Evolutionary conservation across 2,113 vertebrate species (phyloP), one percentile per base, ranked within the genome.

Genomic region (Phrynosoma blainvillii): DNA sequence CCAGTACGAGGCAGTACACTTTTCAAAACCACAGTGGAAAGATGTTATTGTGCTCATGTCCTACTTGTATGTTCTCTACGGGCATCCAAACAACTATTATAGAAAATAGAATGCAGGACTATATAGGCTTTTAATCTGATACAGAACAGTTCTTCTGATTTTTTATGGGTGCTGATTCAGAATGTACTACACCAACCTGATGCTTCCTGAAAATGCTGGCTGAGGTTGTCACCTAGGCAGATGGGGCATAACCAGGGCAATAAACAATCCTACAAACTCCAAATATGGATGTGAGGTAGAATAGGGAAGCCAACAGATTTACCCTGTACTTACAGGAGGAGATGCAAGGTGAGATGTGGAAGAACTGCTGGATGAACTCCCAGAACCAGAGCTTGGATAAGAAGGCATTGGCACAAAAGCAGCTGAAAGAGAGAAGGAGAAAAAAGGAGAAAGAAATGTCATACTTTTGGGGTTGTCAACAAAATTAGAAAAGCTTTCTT

Each of bases 261-360:
- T 30, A 56, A 66, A 30, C 9, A 27, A 79, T 3, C 78, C 21
- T 36, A 54, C 27, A 21, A 32, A 27, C 13, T 1, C 59, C 62
- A 27, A 32, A 4, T 2, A 14, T 62, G 3, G 52, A 1, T 32
- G 21, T 78, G 21, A 32, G 80, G 21, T 10, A 73, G 30, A 7
- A 25, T 56, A 32, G 8, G 20, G 20, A 23, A 10, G 16, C 32
- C 30, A 32, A 71, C 14, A 52, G 1, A 54, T 86, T 6, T 23
- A 11, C 47, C 62, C 2, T 42, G 82, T 89, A 97, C 98, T 94
- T 95, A 99, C 99, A 20, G 97, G 98, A 56, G 98, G 97, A 20
- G 98, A 99, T 70, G 98, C 98, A 91, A 97, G 95, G 88, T 98
- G 98, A n/a, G 98, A 99, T 12, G 98, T 97, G 74, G 98, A 98